Evolutionary conservation across 2,888 invertebrate genomes (phyloP), one percentile per base, ranked within the genome.

Genomic region (Automeris io): DNA sequence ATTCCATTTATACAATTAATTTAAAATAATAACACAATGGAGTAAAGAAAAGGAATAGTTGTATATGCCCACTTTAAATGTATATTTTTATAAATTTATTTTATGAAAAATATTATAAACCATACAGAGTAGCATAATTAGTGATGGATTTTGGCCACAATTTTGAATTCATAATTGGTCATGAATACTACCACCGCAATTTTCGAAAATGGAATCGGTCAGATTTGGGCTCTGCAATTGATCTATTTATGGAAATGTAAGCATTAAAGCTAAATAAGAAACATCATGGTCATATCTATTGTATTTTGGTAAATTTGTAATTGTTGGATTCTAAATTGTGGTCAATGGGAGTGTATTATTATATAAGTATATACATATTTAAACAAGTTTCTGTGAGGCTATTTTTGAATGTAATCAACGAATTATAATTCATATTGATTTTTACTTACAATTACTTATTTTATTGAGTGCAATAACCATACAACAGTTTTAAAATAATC

Each of bases 31-130:
- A n/a, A 13, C 3, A 12, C 11, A 31, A 22, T 22, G 7, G 7
- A 21, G 19, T 23, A 8, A 5, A 16, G 18, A 12, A 19, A 35
- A 26, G 13, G 8, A 32, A 22, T 22, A 22, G 34, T 35, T 34
- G 33, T 33, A 26, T 18, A 34, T 34, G 18, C 22, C 34, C 26
- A 34, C 39, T 18, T 48, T 51, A 64, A 77, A 80, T 74, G 73
- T 79, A 79, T 80, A 81, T 82, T 81, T 82, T 80, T 80, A 79
- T 81, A 81, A 74, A 60, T 75, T 79, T 76, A 76, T 81, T 81
- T 79, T 75, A 61, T 64, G 60, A 54, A 57, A 78, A 77, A 70
- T 77, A 80, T 79, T 74, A 72, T 68, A 65, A 65, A 63, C 50
- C 61, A 56, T 67, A 66, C 61, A 66, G 56, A 65, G 61, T 59